phyloP scores from a whole-genome alignment of 2,888 invertebrate species.

The Macrophya alboannulata region DNA sequence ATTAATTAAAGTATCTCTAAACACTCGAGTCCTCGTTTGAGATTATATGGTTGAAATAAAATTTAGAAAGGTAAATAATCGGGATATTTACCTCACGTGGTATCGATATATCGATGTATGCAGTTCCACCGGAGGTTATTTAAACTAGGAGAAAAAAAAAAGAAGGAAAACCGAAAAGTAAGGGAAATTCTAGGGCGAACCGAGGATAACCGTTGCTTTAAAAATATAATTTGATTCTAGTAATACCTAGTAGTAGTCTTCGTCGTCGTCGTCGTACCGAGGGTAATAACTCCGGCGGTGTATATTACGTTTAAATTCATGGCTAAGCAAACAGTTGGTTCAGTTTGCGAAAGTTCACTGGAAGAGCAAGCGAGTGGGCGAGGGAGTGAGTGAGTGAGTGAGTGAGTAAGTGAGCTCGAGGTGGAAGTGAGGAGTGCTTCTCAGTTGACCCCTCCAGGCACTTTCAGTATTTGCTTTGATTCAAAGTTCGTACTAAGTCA shows the following conservation, averaged over 20 bases:
- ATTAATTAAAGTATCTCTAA: slow-evolving; percentile 65
- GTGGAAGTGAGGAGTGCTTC: slow-evolving; percentile 46
- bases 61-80: slow-evolving; percentile 63
- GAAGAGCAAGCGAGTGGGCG: slow-evolving; percentile 59
- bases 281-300: slow-evolving; percentile 53
- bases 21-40: slow-evolving; percentile 19
- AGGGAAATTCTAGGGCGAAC: background rate
- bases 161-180: background rate
- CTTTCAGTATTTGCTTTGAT: slow-evolving; percentile 79
- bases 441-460: slow-evolving; percentile 75
- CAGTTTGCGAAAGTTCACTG: slow-evolving; percentile 40
- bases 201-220: background rate
- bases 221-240: slow-evolving; percentile 41
- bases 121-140: slow-evolving; percentile 31
- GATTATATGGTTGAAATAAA: slow-evolving; percentile 57
- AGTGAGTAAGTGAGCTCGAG: background rate
- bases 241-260: background rate
- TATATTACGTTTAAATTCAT: slow-evolving; percentile 53
- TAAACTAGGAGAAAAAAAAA: slow-evolving; percentile 57
- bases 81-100: slow-evolving; percentile 36
- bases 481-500: slow-evolving; percentile 79
- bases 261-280: background rate
- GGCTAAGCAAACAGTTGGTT: slow-evolving; percentile 48
- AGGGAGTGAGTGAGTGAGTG: slow-evolving; percentile 17
- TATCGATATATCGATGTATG: background rate